Base-by-base conservation (phyloP, 2,113 vertebrate genomes). In the Pleuronectes platessa region DNA sequence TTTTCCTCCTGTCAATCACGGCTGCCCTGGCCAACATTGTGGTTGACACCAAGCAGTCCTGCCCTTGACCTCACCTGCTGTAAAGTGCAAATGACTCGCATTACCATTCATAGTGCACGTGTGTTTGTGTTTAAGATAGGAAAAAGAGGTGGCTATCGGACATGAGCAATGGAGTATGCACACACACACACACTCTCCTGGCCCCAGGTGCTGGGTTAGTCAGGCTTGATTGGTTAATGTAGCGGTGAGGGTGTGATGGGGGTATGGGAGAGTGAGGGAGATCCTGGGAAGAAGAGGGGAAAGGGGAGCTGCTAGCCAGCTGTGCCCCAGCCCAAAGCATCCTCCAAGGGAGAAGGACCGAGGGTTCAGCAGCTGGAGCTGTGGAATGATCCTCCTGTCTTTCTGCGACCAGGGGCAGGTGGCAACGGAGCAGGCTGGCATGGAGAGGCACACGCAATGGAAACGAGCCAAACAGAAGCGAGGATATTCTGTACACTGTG, bases 51-150 rank as follows among this genome's bases (percentile, higher is more conserved):
- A 3, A 40, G 31, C 75, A 56, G 64, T 13, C 66, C 54, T 7
- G 84, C 78, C 91, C 90, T 89, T 90, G 81, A 90, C 85, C 84
- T 76, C 55, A 42, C 31, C 9, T 14, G 49, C 62, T 24, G 15
- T 42, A 5, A 53, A 61, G 89, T 88, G 90, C 65, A 86, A 88
- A 89, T 88, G 0, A 68, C 15, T 73, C 31, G 35, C 62, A 70
- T 76, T 69, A 61, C 24, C 20, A 65, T 78, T 78, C 73, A 35
- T 15, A 40, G 24, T 21, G 65, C 61, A 5, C 8, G 56, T 17
- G 70, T 65, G 74, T 62, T 53, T 61, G 58, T 20, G 59, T n/a
- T 65, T 63, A 61, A 55, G 55, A 11, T 23, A 77, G 56, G 70
- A 62, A 63, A 63, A 74, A 63, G 47, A 63, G 21, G 47, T 27